Evolutionary conservation across 2,113 vertebrate species (phyloP).

Genomic region (Anas platyrhynchos): DNA sequence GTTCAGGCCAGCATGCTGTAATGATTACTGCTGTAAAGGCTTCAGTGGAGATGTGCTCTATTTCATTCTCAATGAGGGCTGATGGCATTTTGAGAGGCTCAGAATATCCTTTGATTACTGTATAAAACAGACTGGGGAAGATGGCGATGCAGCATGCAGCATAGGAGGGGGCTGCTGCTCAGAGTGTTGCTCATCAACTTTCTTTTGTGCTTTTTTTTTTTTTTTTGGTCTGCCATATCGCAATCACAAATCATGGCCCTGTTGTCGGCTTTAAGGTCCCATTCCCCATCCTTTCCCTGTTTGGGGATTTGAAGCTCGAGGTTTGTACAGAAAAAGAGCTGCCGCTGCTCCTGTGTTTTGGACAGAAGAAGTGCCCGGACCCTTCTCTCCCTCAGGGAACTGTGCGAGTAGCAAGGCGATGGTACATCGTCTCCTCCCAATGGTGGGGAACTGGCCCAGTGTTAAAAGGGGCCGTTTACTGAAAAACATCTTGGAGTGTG

Average conservation of each 20-base stretch:
- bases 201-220: constrained; percentile 54
- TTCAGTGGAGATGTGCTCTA: constrained; percentile 74
- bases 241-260: constrained; percentile 18
- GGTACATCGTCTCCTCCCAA: background rate
- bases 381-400: background rate
- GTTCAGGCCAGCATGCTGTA: constrained; percentile 65
- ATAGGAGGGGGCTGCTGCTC: constrained; percentile 41
- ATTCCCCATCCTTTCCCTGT: background rate
- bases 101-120: constrained; percentile 84
- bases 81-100: constrained; percentile 81
- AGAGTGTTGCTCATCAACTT: constrained; percentile 70
- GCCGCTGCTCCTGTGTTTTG: background rate
- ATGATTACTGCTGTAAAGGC: constrained; percentile 76
- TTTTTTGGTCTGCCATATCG: background rate
- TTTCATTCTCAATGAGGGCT: constrained; percentile 81
- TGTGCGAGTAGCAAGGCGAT: background rate
- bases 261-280: constrained; percentile 25
- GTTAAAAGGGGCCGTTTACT: background rate
- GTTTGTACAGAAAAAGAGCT: background rate
- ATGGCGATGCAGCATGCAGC: background rate
- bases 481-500: background rate
- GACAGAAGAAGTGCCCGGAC: background rate
- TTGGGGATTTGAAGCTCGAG: constrained; percentile 10
- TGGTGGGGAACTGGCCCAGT: background rate
- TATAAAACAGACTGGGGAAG: constrained; percentile 57